Base-by-base conservation (phyloP, 1,140 invertebrate species). In the Aleiodes sp. region DNA sequence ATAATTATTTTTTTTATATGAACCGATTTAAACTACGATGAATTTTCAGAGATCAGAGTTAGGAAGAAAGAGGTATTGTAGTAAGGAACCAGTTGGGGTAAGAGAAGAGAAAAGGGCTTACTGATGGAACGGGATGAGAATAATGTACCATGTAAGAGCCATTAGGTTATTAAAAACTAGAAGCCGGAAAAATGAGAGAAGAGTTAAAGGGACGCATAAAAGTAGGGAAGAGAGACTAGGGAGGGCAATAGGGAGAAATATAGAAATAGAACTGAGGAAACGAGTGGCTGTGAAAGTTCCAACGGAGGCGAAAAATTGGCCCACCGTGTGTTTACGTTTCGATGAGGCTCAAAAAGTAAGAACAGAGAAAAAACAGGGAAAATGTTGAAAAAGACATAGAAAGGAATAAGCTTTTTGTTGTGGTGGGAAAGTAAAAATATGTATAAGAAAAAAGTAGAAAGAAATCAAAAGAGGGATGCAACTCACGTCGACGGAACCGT, bases 91-190 rank as follows among this genome's bases (percentile, higher is more conserved):
- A 65, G 46, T 35, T 37, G n/a, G 7, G 41, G 33, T 26, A 6
- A 56, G 31, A 63, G 35, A 56, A 41, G 31, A 26, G 43, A 66
- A 56, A 39, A 19, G 57, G 46, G 24, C 52, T 60, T 59, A 21
- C 39, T 63, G 67, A 69, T 69, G 67, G 59, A 26, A 63, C 60
- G 67, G 59, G 67, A 63, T 41, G 61, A 63, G 67, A 29, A 64
- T 69, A 69, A 69, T 69, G 67, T 69, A 69, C 60, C 43, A 43
- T 60, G 76, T 81, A 79, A 83, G 80, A 84, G 80, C 83, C 83
- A 84, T 84, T 84, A 84, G 81, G 81, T 84, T 84, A 84, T 84
- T 84, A 84, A 84, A 84, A 84, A 82, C 76, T 64, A 66, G 64
- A 43, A 63, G 52, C 31, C 46, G 31, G 24, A 46, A 70, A 68